These are phyloP conservation scores for Colletes gigas DNA, from an alignment of 1,140 invertebrate genomes.

Conservation along the genomic window DNA sequence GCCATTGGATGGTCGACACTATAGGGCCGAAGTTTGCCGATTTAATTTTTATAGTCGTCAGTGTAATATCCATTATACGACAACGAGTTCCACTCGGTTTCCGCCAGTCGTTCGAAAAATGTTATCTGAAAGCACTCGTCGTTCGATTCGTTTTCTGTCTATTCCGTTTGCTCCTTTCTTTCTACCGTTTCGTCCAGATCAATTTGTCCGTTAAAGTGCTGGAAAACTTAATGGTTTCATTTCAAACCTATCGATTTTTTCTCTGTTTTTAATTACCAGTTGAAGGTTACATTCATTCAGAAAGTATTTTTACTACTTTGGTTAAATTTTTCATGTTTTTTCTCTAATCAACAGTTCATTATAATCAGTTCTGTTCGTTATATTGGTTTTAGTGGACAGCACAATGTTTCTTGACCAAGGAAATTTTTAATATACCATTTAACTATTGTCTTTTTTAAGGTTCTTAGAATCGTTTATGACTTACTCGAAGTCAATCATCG, in stretches of 20 bases:
- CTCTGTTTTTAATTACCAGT: too few relatives aligned
- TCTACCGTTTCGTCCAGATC: not conserved
- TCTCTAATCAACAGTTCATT: too few relatives aligned
- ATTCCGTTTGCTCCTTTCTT: not conserved
- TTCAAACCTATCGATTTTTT: not conserved
- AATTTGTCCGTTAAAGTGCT: not conserved
- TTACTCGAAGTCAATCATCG: too few relatives aligned
- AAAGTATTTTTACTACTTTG: too few relatives aligned
- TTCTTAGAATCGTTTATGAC: too few relatives aligned
- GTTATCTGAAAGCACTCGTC: conserved; percentile 42
- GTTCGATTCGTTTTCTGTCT: not conserved
- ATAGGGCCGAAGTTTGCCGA: conserved; percentile 56
- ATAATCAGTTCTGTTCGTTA: too few relatives aligned
- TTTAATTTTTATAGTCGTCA: conserved; percentile 67
- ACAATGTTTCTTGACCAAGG: too few relatives aligned
- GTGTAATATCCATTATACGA: conserved; percentile 60
- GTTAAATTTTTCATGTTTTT: too few relatives aligned
- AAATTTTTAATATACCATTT: too few relatives aligned
- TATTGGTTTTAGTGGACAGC: too few relatives aligned
- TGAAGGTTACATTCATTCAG: not conserved
- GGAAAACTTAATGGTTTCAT: not conserved
- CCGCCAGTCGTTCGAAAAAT: conserved; percentile 52
- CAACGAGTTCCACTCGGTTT: conserved; percentile 51
- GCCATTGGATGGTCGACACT: conserved; percentile 42
- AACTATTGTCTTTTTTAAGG: too few relatives aligned